Conservation (phyloP, 2,888 invertebrate species). For the Clusia tigrina region DNA sequence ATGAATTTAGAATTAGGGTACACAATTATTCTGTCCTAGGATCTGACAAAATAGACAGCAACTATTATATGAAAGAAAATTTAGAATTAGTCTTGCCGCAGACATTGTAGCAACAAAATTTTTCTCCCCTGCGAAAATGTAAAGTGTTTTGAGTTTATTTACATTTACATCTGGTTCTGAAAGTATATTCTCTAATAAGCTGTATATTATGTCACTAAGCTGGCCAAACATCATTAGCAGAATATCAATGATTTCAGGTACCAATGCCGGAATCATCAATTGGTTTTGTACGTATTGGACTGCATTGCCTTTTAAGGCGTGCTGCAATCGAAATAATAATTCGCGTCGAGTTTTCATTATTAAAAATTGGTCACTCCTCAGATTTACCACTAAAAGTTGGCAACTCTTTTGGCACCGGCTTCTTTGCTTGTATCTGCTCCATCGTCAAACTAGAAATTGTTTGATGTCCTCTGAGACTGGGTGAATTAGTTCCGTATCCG, state of each 20-base stretch:
- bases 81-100: no score
- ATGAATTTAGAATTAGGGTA: no score
- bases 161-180: slow-evolving; percentile 12
- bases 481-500: background rate
- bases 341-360: slow-evolving; percentile 11
- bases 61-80: no score
- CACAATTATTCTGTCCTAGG: no score
- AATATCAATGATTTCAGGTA: slow-evolving; percentile 19
- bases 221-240: slow-evolving; percentile 15
- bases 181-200: slow-evolving; percentile 10
- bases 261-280: slow-evolving; percentile 18
- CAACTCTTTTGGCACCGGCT: background rate
- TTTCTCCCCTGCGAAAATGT: slow-evolving; percentile 7
- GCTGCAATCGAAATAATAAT: slow-evolving; percentile 14
- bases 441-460: background rate
- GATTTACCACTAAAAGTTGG: slow-evolving; percentile 1
- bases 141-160: slow-evolving; percentile 11
- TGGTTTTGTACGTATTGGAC: slow-evolving; percentile 5
- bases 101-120: background rate
- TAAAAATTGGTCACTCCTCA: background rate
- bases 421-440: background rate
- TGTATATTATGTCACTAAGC: slow-evolving; percentile 10
- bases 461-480: background rate
- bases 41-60: no score
- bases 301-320: slow-evolving; percentile 10